Evolutionary conservation across 2,888 invertebrate genomes (phyloP).

Genomic region (Oligia latruncula): DNA sequence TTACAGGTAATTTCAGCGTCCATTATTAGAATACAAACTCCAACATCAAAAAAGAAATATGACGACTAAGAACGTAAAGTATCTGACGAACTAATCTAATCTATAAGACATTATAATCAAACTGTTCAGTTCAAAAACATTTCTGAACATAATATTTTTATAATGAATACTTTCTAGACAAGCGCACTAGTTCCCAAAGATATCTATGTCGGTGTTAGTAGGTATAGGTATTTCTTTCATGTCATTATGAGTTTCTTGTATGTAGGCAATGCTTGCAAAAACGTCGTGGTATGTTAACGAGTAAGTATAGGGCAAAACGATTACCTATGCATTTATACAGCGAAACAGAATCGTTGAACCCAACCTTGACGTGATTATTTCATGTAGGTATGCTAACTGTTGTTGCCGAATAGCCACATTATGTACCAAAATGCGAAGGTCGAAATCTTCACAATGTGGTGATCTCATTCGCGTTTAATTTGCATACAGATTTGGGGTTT

Average conservation of each 20-base stretch:
- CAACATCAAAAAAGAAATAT: slow-evolving; percentile 1
- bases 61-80: slow-evolving; percentile 7
- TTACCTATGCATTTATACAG: slow-evolving; percentile 13
- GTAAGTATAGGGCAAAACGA: slow-evolving; percentile 28
- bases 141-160: slow-evolving; percentile 14
- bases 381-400: slow-evolving; percentile 39
- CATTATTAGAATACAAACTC: slow-evolving; percentile 18
- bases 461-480: slow-evolving; percentile 82
- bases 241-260: slow-evolving; percentile 13
- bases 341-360: slow-evolving; percentile 47
- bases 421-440: slow-evolving; percentile 67
- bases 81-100: slow-evolving; percentile 27
- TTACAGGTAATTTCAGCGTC: slow-evolving; percentile 25
- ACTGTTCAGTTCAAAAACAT: slow-evolving; percentile 8
- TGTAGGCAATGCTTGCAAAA: slow-evolving; percentile 33
- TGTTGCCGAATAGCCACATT: slow-evolving; percentile 59
- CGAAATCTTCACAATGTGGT: slow-evolving; percentile 71
- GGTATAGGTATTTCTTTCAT: slow-evolving; percentile 21
- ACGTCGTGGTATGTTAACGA: slow-evolving; percentile 12
- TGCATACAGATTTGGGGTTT: slow-evolving; percentile 81
- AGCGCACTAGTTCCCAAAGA: slow-evolving; percentile 35
- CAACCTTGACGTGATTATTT: slow-evolving; percentile 50
- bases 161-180: slow-evolving; percentile 22
- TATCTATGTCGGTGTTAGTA: slow-evolving; percentile 12
- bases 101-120: slow-evolving; percentile 31